Percentiles rank a stretch among this genome's conserved stretches.
Conservation (phyloP, 2,888 invertebrate species). For the Osmoderma eremita region DNA sequence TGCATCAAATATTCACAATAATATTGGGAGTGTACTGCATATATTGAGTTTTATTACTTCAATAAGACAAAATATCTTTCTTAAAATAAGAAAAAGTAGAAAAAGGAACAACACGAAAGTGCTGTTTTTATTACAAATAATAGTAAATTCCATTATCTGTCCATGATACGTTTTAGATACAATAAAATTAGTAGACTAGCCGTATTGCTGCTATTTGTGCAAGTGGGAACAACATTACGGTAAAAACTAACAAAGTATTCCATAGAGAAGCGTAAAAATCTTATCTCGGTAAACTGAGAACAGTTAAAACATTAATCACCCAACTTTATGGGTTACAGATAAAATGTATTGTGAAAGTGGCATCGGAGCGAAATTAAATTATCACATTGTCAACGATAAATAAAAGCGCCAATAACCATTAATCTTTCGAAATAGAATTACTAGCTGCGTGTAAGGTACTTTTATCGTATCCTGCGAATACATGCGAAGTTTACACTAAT, state of each 20-base stretch:
- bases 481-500: conserved; percentile 38
- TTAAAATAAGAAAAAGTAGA: too few relatives aligned
- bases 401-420: conserved; percentile 42
- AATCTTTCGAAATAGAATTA: conserved; percentile 43
- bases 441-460: conserved; percentile 42
- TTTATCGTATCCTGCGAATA: conserved; percentile 34
- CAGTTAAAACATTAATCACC: conserved; percentile 11
- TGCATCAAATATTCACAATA: too few relatives aligned
- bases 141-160: conserved; percentile 4
- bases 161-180: neutral
- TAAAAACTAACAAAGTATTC: neutral
- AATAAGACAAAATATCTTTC: too few relatives aligned
- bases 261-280: neutral
- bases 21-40: too few relatives aligned
- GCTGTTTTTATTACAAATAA: too few relatives aligned
- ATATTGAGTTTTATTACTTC: too few relatives aligned
- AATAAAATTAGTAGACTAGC: conserved; percentile 4
- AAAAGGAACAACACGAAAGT: too few relatives aligned
- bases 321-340: conserved; percentile 21
- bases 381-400: conserved; percentile 44
- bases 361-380: conserved; percentile 41
- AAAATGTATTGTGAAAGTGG: conserved; percentile 35
- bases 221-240: neutral
- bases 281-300: conserved; percentile 15
- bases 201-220: conserved; percentile 9